Conservation (phyloP, 2,113 vertebrate species). For the Sinocyclocheilus anophthalmus region DNA sequence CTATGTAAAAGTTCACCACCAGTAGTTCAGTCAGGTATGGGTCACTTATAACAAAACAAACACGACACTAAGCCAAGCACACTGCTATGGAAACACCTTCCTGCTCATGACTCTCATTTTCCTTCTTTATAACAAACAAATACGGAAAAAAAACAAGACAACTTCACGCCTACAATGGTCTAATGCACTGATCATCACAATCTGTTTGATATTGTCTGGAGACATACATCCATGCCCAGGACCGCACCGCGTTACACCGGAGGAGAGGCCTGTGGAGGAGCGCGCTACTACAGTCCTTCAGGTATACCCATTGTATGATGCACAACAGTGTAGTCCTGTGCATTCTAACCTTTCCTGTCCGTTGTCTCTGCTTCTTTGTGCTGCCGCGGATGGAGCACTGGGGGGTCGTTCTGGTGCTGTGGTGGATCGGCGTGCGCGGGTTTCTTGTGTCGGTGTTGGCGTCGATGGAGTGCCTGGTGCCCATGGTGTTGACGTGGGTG, state of each 20-base stretch:
- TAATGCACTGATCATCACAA: not conserved
- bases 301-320: not conserved
- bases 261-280: not conserved
- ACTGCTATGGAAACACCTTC: too few species aligned
- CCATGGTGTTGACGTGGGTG: too few species aligned
- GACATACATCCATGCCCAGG: slow-evolving; percentile 12
- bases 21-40: too few species aligned
- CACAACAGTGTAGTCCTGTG: not conserved
- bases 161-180: not conserved
- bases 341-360: not conserved
- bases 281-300: not conserved
- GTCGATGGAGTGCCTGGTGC: not conserved
- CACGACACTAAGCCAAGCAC: too few species aligned
- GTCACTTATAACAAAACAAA: too few species aligned
- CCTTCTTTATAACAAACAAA: not conserved
- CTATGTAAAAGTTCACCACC: too few species aligned
- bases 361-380: not conserved
- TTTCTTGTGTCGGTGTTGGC: not conserved
- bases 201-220: slow-evolving; percentile 5
- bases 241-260: not conserved
- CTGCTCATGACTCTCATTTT: too few species aligned
- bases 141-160: not conserved
- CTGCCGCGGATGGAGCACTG: not conserved
- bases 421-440: not conserved
- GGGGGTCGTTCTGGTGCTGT: not conserved